Conservation (phyloP, 2,113 vertebrate genomes). For the Nothocercus nigrocapillus region DNA sequence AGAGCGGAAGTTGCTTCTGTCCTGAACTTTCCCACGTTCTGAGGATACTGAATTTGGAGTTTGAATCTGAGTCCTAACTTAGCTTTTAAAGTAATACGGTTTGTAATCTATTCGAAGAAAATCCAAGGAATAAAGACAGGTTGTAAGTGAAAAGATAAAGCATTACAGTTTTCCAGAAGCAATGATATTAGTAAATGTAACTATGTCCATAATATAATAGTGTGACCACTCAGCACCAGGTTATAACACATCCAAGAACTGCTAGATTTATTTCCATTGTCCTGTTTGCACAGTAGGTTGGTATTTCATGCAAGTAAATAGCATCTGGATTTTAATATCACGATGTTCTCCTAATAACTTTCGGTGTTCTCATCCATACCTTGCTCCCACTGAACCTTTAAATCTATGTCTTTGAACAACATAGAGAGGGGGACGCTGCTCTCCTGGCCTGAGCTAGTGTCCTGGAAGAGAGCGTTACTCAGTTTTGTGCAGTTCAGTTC, state of each 20-base stretch:
- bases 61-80: neutral
- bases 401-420: slow-evolving; percentile 74
- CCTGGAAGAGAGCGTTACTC: neutral
- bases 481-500: neutral
- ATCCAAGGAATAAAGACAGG: neutral
- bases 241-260: neutral
- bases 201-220: fast-evolving
- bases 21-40: neutral
- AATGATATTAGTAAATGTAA: neutral
- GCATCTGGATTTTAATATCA: neutral
- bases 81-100: neutral
- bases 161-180: neutral
- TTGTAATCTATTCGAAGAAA: neutral
- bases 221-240: neutral
- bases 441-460: fast-evolving
- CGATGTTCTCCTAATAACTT: neutral
- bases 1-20: neutral
- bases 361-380: neutral
- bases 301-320: neutral
- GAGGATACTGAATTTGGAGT: neutral
- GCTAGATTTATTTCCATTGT: neutral
- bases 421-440: neutral
- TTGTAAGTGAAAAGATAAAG: neutral
- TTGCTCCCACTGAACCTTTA: slow-evolving; percentile 76
- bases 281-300: neutral